Percentiles rank a stretch among this genome's conserved stretches.
Evolutionary conservation across 2,888 invertebrate species (phyloP).

Genomic region (Onthophagus sagittarius): DNA sequence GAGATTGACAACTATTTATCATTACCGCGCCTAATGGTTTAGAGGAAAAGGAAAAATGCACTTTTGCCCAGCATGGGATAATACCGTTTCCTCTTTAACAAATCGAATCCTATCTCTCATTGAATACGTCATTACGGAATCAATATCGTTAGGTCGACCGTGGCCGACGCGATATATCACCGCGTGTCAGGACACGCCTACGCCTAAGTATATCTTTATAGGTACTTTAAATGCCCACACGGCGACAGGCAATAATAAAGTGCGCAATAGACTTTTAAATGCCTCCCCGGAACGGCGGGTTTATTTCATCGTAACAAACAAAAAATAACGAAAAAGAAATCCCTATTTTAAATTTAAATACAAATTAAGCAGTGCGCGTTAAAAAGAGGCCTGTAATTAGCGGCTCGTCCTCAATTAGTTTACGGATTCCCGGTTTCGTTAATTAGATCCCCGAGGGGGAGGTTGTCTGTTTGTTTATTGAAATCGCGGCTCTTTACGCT

Average conservation of each 20-base stretch:
- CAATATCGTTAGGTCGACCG: slow-evolving; percentile 6
- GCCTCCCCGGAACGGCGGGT: neutral
- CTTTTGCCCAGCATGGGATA: neutral
- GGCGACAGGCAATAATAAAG: slow-evolving; percentile 8
- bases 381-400: slow-evolving; percentile 20
- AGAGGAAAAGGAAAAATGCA: neutral
- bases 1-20: neutral
- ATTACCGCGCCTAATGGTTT: neutral
- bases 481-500: slow-evolving; percentile 9
- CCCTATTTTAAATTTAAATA: slow-evolving; percentile 1
- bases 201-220: slow-evolving; percentile 10
- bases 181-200: neutral
- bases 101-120: neutral
- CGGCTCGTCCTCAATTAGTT: slow-evolving; percentile 21
- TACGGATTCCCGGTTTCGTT: slow-evolving; percentile 15
- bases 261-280: slow-evolving; percentile 11
- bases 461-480: slow-evolving; percentile 24
- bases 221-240: slow-evolving; percentile 11
- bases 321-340: too few species aligned
- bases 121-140: slow-evolving; percentile 9
- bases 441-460: slow-evolving; percentile 18
- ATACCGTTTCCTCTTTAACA: neutral
- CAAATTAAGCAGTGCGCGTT: slow-evolving; percentile 4
- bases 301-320: neutral
- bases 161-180: neutral